These are phyloP conservation scores for Eupithecia pulchellata DNA, from an alignment of 2,888 invertebrate species.

Conservation along the genomic window DNA sequence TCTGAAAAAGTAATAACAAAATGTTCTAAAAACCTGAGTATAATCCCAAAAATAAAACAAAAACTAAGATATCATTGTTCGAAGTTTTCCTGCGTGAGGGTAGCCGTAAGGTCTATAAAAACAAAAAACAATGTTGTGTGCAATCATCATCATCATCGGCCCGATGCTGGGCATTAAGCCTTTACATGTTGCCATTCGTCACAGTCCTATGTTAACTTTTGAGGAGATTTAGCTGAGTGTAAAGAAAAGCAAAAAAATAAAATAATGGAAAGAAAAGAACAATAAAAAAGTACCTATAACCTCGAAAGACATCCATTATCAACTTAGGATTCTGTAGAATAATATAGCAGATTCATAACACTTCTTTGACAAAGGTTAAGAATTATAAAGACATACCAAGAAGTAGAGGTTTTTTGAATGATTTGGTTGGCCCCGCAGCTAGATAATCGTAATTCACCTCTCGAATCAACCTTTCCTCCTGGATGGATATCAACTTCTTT, in stretches of 20 bases:
- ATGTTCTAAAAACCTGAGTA: neutral
- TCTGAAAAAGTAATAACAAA: constrained; percentile 50
- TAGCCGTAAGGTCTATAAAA: neutral
- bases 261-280: neutral
- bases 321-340: neutral
- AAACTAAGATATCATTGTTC: neutral
- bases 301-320: neutral
- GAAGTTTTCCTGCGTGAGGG: no score
- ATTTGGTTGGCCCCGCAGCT: constrained; percentile 50
- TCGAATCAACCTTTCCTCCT: constrained; percentile 72
- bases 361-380: neutral
- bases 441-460: constrained; percentile 68
- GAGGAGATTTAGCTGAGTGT: neutral
- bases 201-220: neutral
- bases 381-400: constrained; percentile 53
- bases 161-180: neutral
- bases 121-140: neutral
- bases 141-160: neutral
- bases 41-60: neutral
- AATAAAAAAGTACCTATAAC: neutral
- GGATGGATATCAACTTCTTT: constrained; percentile 71
- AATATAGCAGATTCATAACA: constrained; percentile 7
- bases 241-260: neutral
- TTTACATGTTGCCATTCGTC: neutral
- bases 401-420: constrained; percentile 59